Conservation (phyloP, 2,797 vertebrate genomes). For the Spinibarbus caldwelli region DNA sequence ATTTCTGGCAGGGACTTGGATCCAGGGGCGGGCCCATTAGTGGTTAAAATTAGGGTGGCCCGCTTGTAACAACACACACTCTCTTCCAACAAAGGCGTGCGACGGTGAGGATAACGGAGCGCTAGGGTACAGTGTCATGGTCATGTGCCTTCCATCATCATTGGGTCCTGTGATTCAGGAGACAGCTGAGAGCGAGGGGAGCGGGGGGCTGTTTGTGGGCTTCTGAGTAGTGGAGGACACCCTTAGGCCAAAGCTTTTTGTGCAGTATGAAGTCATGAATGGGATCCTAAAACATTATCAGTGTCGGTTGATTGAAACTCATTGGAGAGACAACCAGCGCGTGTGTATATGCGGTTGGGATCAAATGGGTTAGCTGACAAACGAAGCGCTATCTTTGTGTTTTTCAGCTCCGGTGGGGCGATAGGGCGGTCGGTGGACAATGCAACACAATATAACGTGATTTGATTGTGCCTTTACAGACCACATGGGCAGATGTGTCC, state of each 20-base stretch:
- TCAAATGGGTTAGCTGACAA: slow-evolving; percentile 25
- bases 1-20: slow-evolving; percentile 82
- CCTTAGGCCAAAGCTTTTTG: slow-evolving; percentile 22
- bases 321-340: neutral
- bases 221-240: slow-evolving; percentile 13
- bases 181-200: slow-evolving; percentile 62
- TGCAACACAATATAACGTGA: slow-evolving; percentile 50
- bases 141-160: slow-evolving; percentile 67
- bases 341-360: slow-evolving; percentile 5
- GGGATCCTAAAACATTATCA: slow-evolving; percentile 14
- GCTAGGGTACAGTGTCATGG: slow-evolving; percentile 62
- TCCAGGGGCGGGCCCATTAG: slow-evolving; percentile 74
- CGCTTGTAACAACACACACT: slow-evolving; percentile 77
- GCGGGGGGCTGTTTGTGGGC: slow-evolving; percentile 24
- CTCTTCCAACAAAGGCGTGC: slow-evolving; percentile 76
- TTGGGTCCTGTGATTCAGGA: slow-evolving; percentile 58
- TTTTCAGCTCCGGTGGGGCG: neutral
- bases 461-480: slow-evolving; percentile 55
- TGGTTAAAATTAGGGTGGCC: slow-evolving; percentile 83
- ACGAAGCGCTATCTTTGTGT: slow-evolving; percentile 27
- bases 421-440: slow-evolving; percentile 37
- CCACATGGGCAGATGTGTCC: slow-evolving; percentile 57
- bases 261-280: slow-evolving; percentile 22
- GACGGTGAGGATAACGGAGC: slow-evolving; percentile 65
- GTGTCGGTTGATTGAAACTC: slow-evolving; percentile 24